Evolutionary conservation across 1,140 invertebrate genomes (phyloP), one percentile per base, ranked within the genome.

Genomic region (Heliconius eleuchia): DNA sequence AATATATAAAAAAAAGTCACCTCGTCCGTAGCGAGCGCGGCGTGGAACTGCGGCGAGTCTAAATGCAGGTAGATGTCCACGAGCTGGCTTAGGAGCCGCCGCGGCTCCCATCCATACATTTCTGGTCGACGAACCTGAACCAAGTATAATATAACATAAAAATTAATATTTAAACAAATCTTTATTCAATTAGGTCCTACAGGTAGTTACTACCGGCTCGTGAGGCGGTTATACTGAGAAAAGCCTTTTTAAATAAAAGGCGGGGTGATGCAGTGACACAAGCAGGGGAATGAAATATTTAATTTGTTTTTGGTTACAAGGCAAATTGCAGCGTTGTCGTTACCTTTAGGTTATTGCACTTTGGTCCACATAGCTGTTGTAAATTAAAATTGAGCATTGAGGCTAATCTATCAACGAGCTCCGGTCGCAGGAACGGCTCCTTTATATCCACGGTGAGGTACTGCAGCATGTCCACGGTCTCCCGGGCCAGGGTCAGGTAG

Each of bases 341-440:
- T 37, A 37, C 99, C 95, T 99, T 99, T 46, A 99, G 95, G 95
- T 99, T 98, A 91, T 98, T 99, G 95, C 98, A 99, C 93, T 99
- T 99, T 42, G 98, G 97, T 4, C 99, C 99, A 91, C 98, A 99
- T n/a, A 99, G 95, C 91, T 99, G 98, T 89, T 98, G 97, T 57
- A 99, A 95, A 95, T 99, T 99, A 93, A 99, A 99, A 94, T 99
- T 99, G 73, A 99, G 95, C 99, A 99, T 99, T 71, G 98, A 98
- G 77, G 99, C 98, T 19, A 99, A 96, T 66, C 99, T 96, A 87
- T 98, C 98, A 23, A 98, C 98, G 71, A 99, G 95, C 94, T 99
- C 98, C 1, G 98, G 97, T 79, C 97, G 96, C 79, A 99, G 95
- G 91, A 99, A 99, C 27, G 99, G 99, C 89, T 99, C 97, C 83